Base-by-base conservation (phyloP, 2,888 invertebrate genomes). In the Elaeidobius kamerunicus region DNA sequence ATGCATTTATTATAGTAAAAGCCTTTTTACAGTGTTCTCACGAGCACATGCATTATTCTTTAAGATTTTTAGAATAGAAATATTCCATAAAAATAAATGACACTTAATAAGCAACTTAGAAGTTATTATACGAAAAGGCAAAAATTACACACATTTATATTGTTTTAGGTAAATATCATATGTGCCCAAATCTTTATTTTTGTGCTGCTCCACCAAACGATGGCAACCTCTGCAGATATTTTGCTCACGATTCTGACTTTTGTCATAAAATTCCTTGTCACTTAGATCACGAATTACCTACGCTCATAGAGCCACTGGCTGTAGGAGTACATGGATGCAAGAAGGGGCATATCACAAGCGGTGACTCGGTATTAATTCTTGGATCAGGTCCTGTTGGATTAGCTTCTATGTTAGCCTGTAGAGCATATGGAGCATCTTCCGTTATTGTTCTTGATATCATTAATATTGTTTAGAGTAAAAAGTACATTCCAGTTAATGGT, bases 311-410 rank as follows among this genome's bases (percentile, higher is more conserved):
- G 70, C 97, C 97, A 0, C 74, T 98, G 9, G 84, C 94, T 0
- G 95, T 96, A 18, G 96, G 88, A 6, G 89, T 97, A 0, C 94
- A 96, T 74, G 93, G 93, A 44, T 95, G 95, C 65, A 81, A 86
- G 41, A 82, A 92, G 56, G 94, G 86, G 6, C 82, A 82, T 2
- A 81, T 98, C 9, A 75, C 78, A 0, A 78, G 88, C 1, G 90
- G 86, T 0, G 80, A 83, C 27, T 74, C 74, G 1, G 86, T 91
- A 42, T 75, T 92, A 12, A 82, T 93, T 63, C 75, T 88, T 43
- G 92, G 92, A 11, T 87, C 90, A 1, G 94, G 94, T 1, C 92
- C 94, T 3, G 91, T 95, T 60, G 94, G 94, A 2, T 77, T 94
- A 28, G 85, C 92, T 12, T 84, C 82, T 38, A 68, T 93, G 61